A percentile compares a stretch with the other conserved stretches of the same genome.
phyloP scores from a whole-genome alignment of 2,113 vertebrate species.

The Microcebus tavaratra region DNA sequence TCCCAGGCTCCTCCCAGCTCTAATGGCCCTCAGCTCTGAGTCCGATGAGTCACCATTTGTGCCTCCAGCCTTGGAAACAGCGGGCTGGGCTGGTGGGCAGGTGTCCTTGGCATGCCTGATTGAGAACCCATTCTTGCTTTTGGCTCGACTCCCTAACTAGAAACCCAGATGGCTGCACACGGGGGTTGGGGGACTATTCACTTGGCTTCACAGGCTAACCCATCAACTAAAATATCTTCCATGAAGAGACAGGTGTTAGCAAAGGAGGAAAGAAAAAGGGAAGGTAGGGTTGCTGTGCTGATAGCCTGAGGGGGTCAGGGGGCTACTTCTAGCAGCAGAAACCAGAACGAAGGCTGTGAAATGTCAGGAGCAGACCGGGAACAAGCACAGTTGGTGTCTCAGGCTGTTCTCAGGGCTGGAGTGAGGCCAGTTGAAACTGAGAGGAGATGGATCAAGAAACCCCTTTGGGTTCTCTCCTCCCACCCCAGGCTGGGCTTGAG shows the following conservation, averaged over 20 bases:
- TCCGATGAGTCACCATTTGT: not conserved
- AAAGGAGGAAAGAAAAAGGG: not conserved
- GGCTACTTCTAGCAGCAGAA: not conserved
- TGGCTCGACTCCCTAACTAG: not conserved
- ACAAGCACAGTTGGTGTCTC: not conserved
- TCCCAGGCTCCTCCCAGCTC: not conserved
- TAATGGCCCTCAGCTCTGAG: not conserved
- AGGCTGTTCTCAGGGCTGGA: not conserved
- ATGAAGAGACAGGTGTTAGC: not conserved
- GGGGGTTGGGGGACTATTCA: not conserved
- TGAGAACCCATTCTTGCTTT: constrained; percentile 15
- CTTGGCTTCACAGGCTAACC: not conserved
- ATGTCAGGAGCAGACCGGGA: not conserved
- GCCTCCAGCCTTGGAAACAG: not conserved
- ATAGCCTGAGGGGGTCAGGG: not conserved
- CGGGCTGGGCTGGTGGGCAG: not conserved
- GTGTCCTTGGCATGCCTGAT: not conserved
- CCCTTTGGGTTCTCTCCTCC: not conserved
- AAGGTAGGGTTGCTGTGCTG: not conserved
- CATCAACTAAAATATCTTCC: constrained; percentile 12
- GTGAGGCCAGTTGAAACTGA: not conserved
- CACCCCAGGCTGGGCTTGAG: not conserved
- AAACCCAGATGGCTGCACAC: not conserved
- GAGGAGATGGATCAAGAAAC: not conserved
- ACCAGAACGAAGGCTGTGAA: not conserved